phyloP scores from a whole-genome alignment of 2,797 vertebrate species.

The Eupleurogrammus muticus region DNA sequence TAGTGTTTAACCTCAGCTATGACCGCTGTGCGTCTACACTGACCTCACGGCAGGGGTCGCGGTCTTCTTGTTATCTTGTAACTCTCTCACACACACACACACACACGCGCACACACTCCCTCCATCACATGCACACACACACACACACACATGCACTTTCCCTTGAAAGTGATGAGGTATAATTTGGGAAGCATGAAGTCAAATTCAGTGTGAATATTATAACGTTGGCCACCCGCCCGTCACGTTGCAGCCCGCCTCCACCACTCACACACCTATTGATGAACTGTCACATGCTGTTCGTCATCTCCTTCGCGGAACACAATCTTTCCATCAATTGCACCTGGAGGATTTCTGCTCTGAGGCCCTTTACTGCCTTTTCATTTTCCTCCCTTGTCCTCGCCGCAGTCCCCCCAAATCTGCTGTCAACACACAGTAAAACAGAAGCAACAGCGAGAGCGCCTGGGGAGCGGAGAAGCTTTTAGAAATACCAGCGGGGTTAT shows the following conservation, averaged over 20 bases:
- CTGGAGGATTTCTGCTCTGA: constrained; percentile 25
- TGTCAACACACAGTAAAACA: background rate
- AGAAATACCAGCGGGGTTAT: background rate
- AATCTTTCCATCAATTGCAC: constrained; percentile 53
- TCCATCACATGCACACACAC: constrained; percentile 2
- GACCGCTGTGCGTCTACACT: constrained; percentile 52
- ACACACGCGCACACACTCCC: background rate
- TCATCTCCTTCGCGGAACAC: constrained; percentile 48
- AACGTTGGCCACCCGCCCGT: constrained; percentile 14
- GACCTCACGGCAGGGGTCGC: constrained; percentile 53
- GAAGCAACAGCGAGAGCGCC: constrained; percentile 3
- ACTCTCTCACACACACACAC: constrained; percentile 20
- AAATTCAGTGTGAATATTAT: constrained; percentile 25
- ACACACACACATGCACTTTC: background rate
- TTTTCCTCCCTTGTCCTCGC: constrained; percentile 21
- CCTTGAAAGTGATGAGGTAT: constrained; percentile 19
- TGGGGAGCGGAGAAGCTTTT: constrained; percentile 4
- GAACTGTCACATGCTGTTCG: constrained; percentile 59
- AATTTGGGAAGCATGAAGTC: background rate
- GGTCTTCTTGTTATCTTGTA: constrained; percentile 57
- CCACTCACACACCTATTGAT: constrained; percentile 51
- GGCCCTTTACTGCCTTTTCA: constrained; percentile 18
- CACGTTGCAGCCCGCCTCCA: constrained; percentile 10
- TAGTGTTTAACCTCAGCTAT: constrained; percentile 67
- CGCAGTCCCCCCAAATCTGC: background rate